Evolutionary conservation across 2,797 vertebrate genomes (phyloP), one percentile per base, ranked within the genome.

Genomic region (Sparus aurata): DNA sequence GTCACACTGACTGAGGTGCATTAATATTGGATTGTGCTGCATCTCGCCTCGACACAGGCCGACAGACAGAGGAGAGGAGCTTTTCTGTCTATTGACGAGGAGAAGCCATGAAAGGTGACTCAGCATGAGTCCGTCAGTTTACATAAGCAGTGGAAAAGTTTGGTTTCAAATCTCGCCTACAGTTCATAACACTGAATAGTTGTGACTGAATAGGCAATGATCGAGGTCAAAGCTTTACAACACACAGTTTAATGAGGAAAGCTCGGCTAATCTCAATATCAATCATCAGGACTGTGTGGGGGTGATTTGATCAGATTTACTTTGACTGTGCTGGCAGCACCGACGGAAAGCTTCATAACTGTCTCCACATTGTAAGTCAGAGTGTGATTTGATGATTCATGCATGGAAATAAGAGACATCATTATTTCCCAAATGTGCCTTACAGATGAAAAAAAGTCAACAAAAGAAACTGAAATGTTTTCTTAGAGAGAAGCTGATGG

Each of bases 21-120:
- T 90, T 87, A 89, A 89, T 90, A 90, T 90, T 89, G 69, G 85
- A 86, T 87, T 74, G 75, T 55, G 77, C 68, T 15, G 74, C 72
- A 79, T 73, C 57, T 53, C n/a, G 60, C 67, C 76, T 77, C 9
- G 43, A 83, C 80, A 84, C 80, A 34, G 30, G 30, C 30, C 30
- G 5, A 34, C 30, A 34, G 30, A 34, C 30, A 34, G 30, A 34
- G 30, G 30, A 34, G 6, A 34, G 30, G 30, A 34, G 30, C 30
- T 5, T 30, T 30, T 5, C 30, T 30, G 30, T 5, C 30, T 30
- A 5, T 8, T 34, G 34, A 8, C 57, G 30, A 2, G 50, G 6
- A 60, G 59, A 52, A 52, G 58, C 5, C 3, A 34, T 13, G 50
- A 20, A 23, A 61, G 30, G 58, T 75, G 50, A 49, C 43, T 20